Percentiles rank a stretch among this genome's conserved stretches.
These are phyloP conservation scores for Nasonia longicornis DNA, from an alignment of 1,140 invertebrate species.

Conservation along the genomic window DNA sequence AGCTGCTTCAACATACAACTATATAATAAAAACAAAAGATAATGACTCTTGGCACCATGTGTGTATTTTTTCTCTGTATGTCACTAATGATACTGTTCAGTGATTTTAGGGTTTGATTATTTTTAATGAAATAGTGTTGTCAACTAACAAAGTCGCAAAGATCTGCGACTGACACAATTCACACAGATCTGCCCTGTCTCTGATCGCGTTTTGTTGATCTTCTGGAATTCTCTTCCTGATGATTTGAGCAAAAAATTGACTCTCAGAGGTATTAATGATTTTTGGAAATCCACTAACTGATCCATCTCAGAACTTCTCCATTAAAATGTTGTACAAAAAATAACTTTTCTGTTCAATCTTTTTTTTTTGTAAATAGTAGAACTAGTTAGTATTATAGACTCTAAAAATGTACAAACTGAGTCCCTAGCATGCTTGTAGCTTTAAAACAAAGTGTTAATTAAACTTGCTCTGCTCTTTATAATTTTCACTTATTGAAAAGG, in stretches of 20 bases:
- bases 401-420: conserved; percentile 17
- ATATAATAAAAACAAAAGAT: conserved; percentile 22
- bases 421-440: conserved; percentile 34
- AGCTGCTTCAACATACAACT: conserved; percentile 29
- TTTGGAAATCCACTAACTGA: neutral
- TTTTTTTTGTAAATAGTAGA: conserved; percentile 1
- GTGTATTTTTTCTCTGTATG: conserved; percentile 56
- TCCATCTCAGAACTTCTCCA: neutral
- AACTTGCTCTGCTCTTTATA: neutral
- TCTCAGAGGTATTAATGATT: conserved; percentile 18
- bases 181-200: conserved; percentile 63
- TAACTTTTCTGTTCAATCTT: neutral
- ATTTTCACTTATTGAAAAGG: neutral
- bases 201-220: conserved; percentile 43
- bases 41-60: conserved; percentile 16
- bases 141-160: conserved; percentile 67
- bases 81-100: conserved; percentile 67
- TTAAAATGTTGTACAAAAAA: neutral
- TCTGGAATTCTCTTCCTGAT: neutral
- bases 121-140: conserved; percentile 67
- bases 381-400: neutral
- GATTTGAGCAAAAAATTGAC: conserved; percentile 6
- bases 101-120: conserved; percentile 63
- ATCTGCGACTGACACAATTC: conserved; percentile 65
- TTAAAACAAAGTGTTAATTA: neutral